phyloP scores from a whole-genome alignment of 1,140 invertebrate species.

The Nylanderia fulva region DNA sequence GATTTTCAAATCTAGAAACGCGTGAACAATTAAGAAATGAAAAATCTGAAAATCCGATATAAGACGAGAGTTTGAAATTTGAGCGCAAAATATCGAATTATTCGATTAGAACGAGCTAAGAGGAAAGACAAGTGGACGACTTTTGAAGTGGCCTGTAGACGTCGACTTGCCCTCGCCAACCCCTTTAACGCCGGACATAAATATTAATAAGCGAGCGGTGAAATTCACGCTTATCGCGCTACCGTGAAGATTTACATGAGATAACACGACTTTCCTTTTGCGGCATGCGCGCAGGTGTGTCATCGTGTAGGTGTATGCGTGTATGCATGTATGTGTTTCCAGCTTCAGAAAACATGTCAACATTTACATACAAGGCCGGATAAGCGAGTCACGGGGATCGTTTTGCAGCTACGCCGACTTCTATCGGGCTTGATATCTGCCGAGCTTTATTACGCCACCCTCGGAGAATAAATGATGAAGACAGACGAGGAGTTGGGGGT shows the following conservation, averaged over 20 bases:
- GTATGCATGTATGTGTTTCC: constrained; percentile 53
- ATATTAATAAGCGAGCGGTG: constrained; percentile 83
- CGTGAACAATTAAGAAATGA: neutral
- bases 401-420: constrained; percentile 74
- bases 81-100: neutral
- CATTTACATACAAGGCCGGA: constrained; percentile 76
- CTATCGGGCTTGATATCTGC: constrained; percentile 74
- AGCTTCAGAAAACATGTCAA: constrained; percentile 72
- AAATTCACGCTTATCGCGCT: constrained; percentile 84
- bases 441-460: constrained; percentile 66
- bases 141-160: constrained; percentile 77
- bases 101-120: constrained; percentile 14
- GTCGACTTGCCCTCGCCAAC: constrained; percentile 66
- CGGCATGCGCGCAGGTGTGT: constrained; percentile 61
- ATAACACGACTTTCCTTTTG: constrained; percentile 81
- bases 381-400: constrained; percentile 75
- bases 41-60: neutral
- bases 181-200: constrained; percentile 80
- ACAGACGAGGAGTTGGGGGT: constrained; percentile 40
- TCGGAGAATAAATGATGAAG: constrained; percentile 72
- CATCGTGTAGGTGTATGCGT: constrained; percentile 31
- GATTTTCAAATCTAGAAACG: neutral
- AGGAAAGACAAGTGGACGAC: neutral
- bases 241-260: constrained; percentile 83
- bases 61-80: neutral